Percentiles rank a stretch among this genome's conserved stretches.
Evolutionary conservation across 2,888 invertebrate genomes (phyloP).

Genomic region (Taphrorychus bicolor): DNA sequence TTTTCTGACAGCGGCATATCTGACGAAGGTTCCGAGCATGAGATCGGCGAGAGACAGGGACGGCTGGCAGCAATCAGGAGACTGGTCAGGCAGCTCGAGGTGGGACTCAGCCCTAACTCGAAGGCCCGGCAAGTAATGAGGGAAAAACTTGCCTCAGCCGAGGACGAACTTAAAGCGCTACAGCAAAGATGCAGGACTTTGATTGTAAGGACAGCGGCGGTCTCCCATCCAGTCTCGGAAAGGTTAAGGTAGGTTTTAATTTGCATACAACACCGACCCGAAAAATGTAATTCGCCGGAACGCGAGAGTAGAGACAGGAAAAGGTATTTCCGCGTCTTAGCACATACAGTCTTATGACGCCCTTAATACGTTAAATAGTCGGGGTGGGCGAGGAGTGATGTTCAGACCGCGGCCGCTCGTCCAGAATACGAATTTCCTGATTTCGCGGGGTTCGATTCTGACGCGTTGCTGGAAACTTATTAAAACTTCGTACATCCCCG

Average conservation of each 20-base stretch:
- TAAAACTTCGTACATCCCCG: conserved; percentile 34
- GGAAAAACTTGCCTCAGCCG: conserved; percentile 75
- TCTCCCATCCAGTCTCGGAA: conserved; percentile 47
- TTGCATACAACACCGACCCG: neutral
- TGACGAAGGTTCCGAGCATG: conserved; percentile 76
- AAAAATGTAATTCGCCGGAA: neutral
- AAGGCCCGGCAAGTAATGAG: conserved; percentile 70
- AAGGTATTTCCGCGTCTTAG: conserved; percentile 13
- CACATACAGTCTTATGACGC: conserved; percentile 26
- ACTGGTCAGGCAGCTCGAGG: conserved; percentile 71
- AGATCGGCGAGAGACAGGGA: conserved; percentile 69
- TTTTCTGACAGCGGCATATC: conserved; percentile 81
- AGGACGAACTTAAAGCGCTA: conserved; percentile 72
- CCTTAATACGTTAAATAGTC: conserved; percentile 38
- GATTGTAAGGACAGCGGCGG: conserved; percentile 64
- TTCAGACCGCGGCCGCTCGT: conserved; percentile 26
- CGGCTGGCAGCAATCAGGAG: conserved; percentile 72
- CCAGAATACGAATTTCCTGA: conserved; percentile 37
- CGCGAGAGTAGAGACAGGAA: neutral
- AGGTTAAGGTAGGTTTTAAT: conserved; percentile 44
- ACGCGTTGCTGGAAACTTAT: conserved; percentile 30
- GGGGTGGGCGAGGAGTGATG: conserved; percentile 27
- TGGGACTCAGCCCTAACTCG: conserved; percentile 71
- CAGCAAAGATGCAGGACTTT: conserved; percentile 75
- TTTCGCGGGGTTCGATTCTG: conserved; percentile 33